phyloP scores from a whole-genome alignment of 2,888 invertebrate species.

The Eurytoma californica region DNA sequence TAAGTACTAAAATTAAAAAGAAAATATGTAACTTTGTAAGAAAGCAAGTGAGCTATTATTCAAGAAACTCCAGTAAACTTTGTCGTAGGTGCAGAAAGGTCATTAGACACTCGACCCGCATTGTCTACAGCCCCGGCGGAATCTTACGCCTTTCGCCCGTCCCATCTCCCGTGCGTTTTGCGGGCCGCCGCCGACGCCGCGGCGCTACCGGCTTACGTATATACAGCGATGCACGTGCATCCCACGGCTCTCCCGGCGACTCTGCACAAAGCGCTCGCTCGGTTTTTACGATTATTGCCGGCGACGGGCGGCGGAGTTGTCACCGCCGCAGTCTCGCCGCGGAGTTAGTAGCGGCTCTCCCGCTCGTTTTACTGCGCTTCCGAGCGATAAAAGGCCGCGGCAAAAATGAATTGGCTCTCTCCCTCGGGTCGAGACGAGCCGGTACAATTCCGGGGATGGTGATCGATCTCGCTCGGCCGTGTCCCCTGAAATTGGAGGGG shows the following conservation, averaged over 20 bases:
- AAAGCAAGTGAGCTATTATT: too few species aligned
- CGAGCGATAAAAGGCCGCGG: conserved; percentile 13
- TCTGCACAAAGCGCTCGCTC: conserved; percentile 63
- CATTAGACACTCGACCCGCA: too few species aligned
- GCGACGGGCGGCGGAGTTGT: conserved; percentile 62
- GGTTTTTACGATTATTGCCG: conserved; percentile 72
- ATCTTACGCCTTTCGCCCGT: not conserved
- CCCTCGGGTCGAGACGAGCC: not conserved
- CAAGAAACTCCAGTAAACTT: too few species aligned
- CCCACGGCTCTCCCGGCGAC: conserved; percentile 55
- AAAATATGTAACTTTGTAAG: too few species aligned
- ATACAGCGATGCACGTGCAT: conserved; percentile 23
- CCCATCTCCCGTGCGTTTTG: conserved; percentile 3
- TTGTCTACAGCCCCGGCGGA: too few species aligned
- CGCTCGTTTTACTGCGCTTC: conserved; percentile 9
- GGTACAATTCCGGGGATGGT: conserved; percentile 1
- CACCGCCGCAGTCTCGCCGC: conserved; percentile 59
- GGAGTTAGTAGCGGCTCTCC: conserved; percentile 11
- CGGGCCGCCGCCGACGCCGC: not conserved
- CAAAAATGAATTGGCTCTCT: not conserved
- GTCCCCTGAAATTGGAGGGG: conserved; percentile 36
- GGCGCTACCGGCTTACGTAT: conserved; percentile 53
- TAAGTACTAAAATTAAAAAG: too few species aligned
- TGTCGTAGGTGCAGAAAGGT: too few species aligned
- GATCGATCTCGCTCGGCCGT: conserved; percentile 42